Evolutionary conservation across 2,797 vertebrate species (phyloP), one percentile per base, ranked within the genome.

Genomic region (Merluccius polli): DNA sequence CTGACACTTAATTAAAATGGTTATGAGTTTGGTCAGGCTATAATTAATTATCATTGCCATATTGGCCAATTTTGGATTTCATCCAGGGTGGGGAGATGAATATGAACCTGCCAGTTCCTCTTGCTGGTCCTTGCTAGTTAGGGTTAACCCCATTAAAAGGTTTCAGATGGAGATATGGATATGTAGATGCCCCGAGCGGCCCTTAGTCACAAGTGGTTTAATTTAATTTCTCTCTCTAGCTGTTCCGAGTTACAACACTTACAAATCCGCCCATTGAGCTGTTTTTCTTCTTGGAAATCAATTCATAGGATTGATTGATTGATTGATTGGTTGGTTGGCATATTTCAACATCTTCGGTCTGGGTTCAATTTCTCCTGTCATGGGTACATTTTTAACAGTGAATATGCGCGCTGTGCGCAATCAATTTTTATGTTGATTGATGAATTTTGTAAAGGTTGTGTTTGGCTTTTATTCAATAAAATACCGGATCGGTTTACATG

Each of bases 401-500:
- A 83, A 84, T 79, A 79, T 88, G 86, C 79, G 83, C 83, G 68
- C 79, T 84, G 82, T 82, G 82, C 85, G 80, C 85, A 79, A 75
- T 87, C 86, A 86, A 88, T 92, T 92, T 92, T 89, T 90, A 88
- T 91, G 89, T 90, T 87, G 80, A 90, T 89, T 89, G 84, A 85
- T 88, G 85, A 79, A 90, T 90, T 93, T 94, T 93, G 89, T 92
- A 92, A 92, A 92, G 33, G 38, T 85, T 92, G 82, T 89, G 85
- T 91, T 90, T 90, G 91, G 89, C 90, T 92, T 93, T 93, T 92
- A 89, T 93, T 92, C 90, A 94, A 94, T 94, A 93, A 94, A 94
- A 89, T 89, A 90, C 92, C 89, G 88, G 90, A 92, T 90, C 84
- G 89, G 88, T 91, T 90, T 90, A 87, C 82, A 84, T 84, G 82